Conservation (phyloP, 2,888 invertebrate genomes). For the Nymphalis urticae region DNA sequence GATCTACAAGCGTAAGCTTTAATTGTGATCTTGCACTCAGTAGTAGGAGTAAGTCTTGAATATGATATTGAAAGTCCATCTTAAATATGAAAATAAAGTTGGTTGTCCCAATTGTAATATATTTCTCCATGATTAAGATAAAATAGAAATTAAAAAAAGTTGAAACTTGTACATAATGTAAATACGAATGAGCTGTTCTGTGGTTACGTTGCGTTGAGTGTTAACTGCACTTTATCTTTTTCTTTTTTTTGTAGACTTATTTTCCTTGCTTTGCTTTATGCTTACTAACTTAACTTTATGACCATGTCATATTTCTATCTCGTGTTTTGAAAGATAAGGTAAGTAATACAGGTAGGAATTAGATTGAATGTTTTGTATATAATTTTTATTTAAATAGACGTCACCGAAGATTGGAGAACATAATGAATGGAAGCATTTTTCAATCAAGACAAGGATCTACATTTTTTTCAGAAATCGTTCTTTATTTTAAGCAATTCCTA, state of each 20-base stretch:
- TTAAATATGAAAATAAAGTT: background rate
- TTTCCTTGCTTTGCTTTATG: conserved; percentile 63
- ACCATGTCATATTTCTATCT: background rate
- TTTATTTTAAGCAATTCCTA: conserved; percentile 2
- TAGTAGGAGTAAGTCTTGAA: background rate
- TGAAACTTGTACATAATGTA: conserved; percentile 23
- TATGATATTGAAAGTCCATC: background rate
- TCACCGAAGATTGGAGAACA: background rate
- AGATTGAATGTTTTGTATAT: background rate
- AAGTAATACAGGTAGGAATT: conserved; percentile 23
- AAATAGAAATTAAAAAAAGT: conserved; percentile 27
- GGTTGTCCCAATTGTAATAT: background rate
- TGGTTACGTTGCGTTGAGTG: conserved; percentile 27
- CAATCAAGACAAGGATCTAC: background rate
- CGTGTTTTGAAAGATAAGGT: conserved; percentile 7
- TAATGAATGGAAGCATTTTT: background rate
- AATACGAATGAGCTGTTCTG: conserved; percentile 22
- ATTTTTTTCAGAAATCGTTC: background rate
- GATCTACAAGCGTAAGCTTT: no score
- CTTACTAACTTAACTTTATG: conserved; percentile 28
- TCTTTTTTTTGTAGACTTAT: conserved; percentile 48
- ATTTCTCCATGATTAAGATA: conserved; percentile 20
- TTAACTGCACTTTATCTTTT: conserved; percentile 39
- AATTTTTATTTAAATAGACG: background rate
- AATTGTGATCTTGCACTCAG: no score